Conservation (phyloP, 2,113 vertebrate species). For the Galemys pyrenaicus region DNA sequence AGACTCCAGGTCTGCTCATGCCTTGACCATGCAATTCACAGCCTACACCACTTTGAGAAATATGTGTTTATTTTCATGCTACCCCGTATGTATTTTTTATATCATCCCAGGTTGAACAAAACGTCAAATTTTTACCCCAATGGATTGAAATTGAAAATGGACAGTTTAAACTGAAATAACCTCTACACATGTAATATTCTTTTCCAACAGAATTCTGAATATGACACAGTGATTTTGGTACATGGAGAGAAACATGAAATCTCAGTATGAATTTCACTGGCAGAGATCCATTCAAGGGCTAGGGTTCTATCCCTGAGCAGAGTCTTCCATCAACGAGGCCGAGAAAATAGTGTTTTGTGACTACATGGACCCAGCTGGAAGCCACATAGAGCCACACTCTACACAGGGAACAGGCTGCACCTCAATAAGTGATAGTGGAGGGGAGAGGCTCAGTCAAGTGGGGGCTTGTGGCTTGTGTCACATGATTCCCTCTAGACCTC, state of each 20-base stretch:
- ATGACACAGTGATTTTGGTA: not conserved
- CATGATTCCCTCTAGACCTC: not conserved
- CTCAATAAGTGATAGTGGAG: not conserved
- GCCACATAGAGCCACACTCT: not conserved
- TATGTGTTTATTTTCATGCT: not conserved
- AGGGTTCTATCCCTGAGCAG: not conserved
- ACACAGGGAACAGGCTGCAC: not conserved
- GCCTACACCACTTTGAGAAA: not conserved
- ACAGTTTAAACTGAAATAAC: not conserved
- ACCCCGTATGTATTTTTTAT: not conserved
- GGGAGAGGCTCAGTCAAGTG: not conserved
- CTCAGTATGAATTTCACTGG: not conserved
- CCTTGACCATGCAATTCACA: not conserved
- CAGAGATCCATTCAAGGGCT: not conserved
- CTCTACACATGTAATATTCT: not conserved
- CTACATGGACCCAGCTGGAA: not conserved
- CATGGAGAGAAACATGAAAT: not conserved
- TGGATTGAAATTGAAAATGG: not conserved
- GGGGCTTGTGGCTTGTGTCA: not conserved
- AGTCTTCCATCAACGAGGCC: not conserved
- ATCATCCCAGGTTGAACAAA: not conserved
- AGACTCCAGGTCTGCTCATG: not conserved
- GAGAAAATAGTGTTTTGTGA: not conserved
- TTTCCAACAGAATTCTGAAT: not conserved
- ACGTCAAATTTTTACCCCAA: not conserved